Base-by-base conservation (phyloP, 2,113 vertebrate genomes). In the Andinoacara biseriatus region DNA sequence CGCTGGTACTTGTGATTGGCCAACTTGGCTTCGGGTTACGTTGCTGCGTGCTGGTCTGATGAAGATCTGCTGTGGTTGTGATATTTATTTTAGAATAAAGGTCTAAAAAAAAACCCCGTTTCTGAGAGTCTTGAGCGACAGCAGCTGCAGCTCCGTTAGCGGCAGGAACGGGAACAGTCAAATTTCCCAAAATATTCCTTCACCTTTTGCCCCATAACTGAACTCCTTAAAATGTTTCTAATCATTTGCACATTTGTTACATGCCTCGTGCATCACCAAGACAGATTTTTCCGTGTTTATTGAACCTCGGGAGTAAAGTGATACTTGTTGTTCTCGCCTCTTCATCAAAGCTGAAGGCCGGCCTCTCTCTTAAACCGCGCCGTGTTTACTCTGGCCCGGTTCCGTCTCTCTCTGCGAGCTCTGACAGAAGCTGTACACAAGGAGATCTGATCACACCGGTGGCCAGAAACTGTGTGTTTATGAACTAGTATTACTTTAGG, bases 301-400 rank as follows among this genome's bases (percentile, higher is more conserved):
- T 76, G 49, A 52, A 14, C 11, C 29, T 10, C 7, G 6, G 61
- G 40, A 20, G 60, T 67, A 76, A 89, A 83, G 35, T 14, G 74
- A 85, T 69, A 77, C 69, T 65, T 65, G 52, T 79, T 69, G 40
- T 52, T 81, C 59, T 86, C 85, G 79, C 84, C 75, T 84, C 75
- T 81, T 74, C 67, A 77, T 88, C 78, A 65, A 5, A 67, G 74
- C 10, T 67, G 20, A 58, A 52, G 74, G n/a, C 22, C 26, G 61
- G 63, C 56, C 60, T 22, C 46, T 58, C 58, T 78, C 43, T 78
- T 58, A 49, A 79, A 58, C 35, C 14, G 10, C 3, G 52, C 52
- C 0, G 76, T 80, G 86, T 87, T 83, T 77, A 58, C 56, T 81
- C 60, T 87, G 84, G 82, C 76, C 62, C 4, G 54, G 29, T 58